These are phyloP conservation scores for Irena cyanogastra DNA, from an alignment of 2,113 vertebrate genomes.

Conservation along the genomic window DNA sequence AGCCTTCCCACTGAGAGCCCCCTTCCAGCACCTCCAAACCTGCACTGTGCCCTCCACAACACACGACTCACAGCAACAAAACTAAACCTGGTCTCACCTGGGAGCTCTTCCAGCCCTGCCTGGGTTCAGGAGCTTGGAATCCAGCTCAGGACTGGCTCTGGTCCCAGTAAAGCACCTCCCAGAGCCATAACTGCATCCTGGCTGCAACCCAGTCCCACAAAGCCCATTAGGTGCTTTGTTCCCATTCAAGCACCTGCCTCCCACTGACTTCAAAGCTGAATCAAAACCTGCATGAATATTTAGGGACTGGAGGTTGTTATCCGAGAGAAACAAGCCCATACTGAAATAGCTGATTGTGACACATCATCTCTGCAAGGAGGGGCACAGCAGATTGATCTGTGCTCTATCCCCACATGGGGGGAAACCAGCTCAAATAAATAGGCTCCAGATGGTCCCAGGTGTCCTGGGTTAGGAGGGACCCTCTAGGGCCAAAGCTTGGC, in stretches of 20 bases:
- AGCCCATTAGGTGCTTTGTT: background rate
- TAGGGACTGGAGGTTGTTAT: background rate
- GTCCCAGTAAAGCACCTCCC: background rate
- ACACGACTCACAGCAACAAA: fast-evolving
- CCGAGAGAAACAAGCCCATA: background rate
- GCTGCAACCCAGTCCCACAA: background rate
- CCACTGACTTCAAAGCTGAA: background rate
- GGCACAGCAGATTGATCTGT: fast-evolving
- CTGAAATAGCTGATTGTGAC: background rate
- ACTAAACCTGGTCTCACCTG: fast-evolving
- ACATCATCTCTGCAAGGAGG: background rate
- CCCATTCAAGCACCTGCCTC: background rate
- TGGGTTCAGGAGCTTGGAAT: background rate
- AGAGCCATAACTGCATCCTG: background rate
- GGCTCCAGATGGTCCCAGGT: background rate
- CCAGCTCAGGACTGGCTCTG: background rate
- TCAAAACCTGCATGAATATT: constrained; percentile 5
- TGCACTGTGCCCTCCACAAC: fast-evolving
- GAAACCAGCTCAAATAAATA: background rate
- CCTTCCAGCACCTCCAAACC: background rate
- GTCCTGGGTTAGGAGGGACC: background rate
- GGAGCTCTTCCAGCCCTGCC: background rate
- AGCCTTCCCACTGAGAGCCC: background rate
- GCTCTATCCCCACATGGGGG: fast-evolving
- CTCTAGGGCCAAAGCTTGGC: background rate